A percentile compares a stretch with the other conserved stretches of the same genome.
These are phyloP conservation scores for Furcula furcula DNA, from an alignment of 2,888 invertebrate species.

Conservation along the genomic window DNA sequence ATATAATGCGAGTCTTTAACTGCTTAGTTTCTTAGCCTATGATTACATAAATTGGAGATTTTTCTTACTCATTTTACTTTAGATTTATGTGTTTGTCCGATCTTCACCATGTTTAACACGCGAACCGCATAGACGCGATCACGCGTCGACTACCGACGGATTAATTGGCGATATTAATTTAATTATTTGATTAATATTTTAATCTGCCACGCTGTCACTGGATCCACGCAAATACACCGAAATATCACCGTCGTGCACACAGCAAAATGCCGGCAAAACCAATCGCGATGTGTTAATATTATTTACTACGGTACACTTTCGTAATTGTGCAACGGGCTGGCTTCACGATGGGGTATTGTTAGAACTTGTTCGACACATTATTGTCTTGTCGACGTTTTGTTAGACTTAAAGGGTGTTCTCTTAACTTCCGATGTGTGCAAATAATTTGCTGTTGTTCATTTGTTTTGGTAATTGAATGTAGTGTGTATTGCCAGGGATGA, in stretches of 20 bases:
- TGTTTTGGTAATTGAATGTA: too few relatives aligned
- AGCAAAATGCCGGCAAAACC: conserved; percentile 59
- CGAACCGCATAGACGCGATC: too few relatives aligned
- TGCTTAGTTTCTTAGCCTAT: too few relatives aligned
- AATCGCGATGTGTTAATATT: conserved; percentile 79
- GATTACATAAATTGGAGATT: too few relatives aligned
- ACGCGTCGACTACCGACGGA: neutral
- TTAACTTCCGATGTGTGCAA: too few relatives aligned
- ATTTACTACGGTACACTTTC: conserved; percentile 67
- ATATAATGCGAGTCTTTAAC: too few relatives aligned
- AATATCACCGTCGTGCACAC: conserved; percentile 71
- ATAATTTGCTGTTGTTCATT: too few relatives aligned
- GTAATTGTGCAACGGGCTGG: conserved; percentile 40
- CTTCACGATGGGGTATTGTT: conserved; percentile 18
- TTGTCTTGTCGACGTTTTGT: neutral
- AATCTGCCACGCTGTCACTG: conserved; percentile 30
- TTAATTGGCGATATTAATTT: neutral
- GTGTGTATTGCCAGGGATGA: too few relatives aligned
- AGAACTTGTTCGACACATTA: conserved; percentile 5
- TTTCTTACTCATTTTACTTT: too few relatives aligned
- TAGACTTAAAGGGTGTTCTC: too few relatives aligned
- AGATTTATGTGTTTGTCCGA: too few relatives aligned
- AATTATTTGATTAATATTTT: neutral
- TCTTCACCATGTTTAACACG: too few relatives aligned
- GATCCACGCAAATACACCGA: conserved; percentile 36